phyloP scores from a whole-genome alignment of 2,113 vertebrate genomes.

The Anseranas semipalmata region DNA sequence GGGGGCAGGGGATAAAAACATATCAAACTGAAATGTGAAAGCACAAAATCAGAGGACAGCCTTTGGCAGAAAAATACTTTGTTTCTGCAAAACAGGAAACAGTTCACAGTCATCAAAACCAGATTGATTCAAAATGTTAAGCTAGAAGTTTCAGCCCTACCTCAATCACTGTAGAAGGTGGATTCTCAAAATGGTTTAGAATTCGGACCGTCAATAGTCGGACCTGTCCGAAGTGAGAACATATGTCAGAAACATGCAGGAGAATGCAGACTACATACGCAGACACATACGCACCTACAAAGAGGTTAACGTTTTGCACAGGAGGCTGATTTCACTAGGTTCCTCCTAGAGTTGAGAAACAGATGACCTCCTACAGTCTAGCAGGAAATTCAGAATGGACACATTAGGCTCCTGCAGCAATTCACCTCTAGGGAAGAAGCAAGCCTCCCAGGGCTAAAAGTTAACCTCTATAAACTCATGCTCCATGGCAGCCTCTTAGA shows the following conservation, averaged over 20 bases:
- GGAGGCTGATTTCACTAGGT: neutral
- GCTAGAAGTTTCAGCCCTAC: conserved; percentile 70
- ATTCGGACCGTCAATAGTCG: conserved; percentile 91
- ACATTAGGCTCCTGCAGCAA: neutral
- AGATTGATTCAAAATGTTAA: neutral
- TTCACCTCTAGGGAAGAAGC: neutral
- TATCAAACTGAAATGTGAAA: neutral
- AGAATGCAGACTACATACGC: neutral
- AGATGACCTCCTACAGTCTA: neutral
- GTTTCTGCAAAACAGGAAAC: neutral
- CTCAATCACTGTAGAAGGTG: conserved; percentile 77
- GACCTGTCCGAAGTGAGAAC: conserved; percentile 77
- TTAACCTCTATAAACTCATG: neutral
- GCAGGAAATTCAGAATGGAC: neutral
- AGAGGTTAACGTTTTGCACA: neutral
- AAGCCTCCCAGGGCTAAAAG: neutral
- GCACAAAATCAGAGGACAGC: neutral
- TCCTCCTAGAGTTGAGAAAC: neutral
- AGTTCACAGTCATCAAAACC: neutral
- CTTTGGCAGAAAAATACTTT: neutral
- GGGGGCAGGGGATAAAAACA: neutral
- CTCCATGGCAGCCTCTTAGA: neutral
- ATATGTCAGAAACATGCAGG: neutral
- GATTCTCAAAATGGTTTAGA: conserved; percentile 87
- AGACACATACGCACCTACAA: neutral